These are phyloP conservation scores for Leptoclinus maculatus DNA, from an alignment of 2,797 vertebrate species.

Conservation along the genomic window DNA sequence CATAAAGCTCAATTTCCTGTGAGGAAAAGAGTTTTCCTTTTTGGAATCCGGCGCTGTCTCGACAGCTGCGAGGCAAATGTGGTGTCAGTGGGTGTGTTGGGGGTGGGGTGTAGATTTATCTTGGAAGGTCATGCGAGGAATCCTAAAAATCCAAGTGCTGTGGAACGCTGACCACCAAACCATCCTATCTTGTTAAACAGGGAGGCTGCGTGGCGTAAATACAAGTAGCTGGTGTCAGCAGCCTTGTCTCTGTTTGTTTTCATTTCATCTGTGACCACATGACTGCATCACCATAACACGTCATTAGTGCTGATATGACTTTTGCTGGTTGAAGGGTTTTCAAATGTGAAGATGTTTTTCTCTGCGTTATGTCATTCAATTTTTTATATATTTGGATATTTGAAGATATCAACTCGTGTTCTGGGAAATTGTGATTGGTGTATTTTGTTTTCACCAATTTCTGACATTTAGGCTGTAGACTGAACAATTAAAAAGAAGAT, in stretches of 20 bases:
- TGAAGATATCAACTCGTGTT: not conserved
- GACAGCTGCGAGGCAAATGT: conserved; percentile 47
- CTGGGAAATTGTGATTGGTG: not conserved
- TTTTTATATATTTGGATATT: too few relatives aligned
- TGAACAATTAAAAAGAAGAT: not conserved
- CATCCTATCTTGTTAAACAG: not conserved
- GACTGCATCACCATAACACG: not conserved
- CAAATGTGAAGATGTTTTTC: not conserved
- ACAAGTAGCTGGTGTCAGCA: not conserved
- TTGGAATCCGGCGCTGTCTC: not conserved
- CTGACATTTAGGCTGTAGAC: not conserved
- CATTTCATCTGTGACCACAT: not conserved
- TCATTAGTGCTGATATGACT: not conserved
- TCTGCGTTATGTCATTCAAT: not conserved
- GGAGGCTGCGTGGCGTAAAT: not conserved
- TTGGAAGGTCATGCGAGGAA: conserved; percentile 45
- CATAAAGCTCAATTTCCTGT: not conserved
- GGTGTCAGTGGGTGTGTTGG: conserved; percentile 15
- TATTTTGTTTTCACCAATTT: not conserved
- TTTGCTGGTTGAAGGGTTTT: not conserved
- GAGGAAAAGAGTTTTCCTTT: not conserved
- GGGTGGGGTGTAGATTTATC: conserved; percentile 13
- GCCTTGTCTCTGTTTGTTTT: not conserved
- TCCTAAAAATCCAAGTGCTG: conserved; percentile 41
- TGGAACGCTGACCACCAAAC: conserved; percentile 31